Evolutionary conservation across 2,797 vertebrate genomes (phyloP).

Genomic region (Acestrorhynchus altus): DNA sequence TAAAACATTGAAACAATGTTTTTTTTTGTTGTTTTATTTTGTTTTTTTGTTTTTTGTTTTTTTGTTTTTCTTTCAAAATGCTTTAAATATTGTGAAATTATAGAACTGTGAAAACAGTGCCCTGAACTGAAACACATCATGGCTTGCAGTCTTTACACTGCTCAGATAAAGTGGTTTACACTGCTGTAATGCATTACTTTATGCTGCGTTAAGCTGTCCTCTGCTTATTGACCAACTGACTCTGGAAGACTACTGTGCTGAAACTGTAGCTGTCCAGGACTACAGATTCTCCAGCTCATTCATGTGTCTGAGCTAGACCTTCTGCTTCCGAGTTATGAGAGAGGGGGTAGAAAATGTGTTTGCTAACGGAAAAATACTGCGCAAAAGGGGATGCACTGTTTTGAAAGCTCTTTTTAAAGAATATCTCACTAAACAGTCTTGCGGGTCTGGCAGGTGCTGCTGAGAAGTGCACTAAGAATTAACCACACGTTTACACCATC

Average conservation of each 20-base stretch:
- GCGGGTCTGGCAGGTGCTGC: slow-evolving; percentile 41
- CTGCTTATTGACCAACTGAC: too few relatives aligned
- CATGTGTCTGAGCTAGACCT: not conserved
- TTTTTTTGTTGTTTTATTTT: too few relatives aligned
- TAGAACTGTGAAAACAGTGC: too few relatives aligned
- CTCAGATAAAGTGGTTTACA: too few relatives aligned
- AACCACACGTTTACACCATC: slow-evolving; percentile 50
- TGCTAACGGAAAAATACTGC: not conserved
- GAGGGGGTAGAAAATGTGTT: not conserved
- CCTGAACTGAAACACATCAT: too few relatives aligned
- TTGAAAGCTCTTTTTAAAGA: slow-evolving; percentile 3
- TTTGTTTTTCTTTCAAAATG: too few relatives aligned
- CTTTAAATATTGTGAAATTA: too few relatives aligned
- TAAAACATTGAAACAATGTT: too few relatives aligned
- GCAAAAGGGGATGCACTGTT: not conserved
- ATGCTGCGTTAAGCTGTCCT: too few relatives aligned
- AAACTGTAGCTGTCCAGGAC: not conserved
- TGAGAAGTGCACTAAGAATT: slow-evolving; percentile 35
- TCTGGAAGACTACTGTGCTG: not conserved
- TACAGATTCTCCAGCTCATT: not conserved
- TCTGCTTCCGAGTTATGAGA: not conserved
- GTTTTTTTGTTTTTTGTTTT: too few relatives aligned
- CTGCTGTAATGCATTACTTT: too few relatives aligned
- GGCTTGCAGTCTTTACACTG: too few relatives aligned
- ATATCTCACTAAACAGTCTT: slow-evolving; percentile 25